Percentiles rank a stretch among this genome's conserved stretches.
These are phyloP conservation scores for Pogonomyrmex barbatus DNA, from an alignment of 1,140 invertebrate species.

Conservation along the genomic window DNA sequence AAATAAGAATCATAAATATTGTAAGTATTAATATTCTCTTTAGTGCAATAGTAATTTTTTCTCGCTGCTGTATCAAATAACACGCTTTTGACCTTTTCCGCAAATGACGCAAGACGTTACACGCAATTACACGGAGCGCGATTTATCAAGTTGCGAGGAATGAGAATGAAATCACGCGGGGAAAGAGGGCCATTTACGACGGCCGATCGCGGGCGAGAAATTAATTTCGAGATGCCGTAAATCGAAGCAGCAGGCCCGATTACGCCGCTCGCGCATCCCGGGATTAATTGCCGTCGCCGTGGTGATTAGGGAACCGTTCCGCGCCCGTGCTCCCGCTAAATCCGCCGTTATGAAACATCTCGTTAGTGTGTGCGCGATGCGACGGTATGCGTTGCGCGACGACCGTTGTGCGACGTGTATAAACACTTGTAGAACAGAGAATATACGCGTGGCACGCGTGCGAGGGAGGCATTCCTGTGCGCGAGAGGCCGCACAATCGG, in stretches of 20 bases:
- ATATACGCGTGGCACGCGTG: conserved; percentile 13
- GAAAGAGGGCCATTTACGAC: not conserved
- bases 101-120: not conserved
- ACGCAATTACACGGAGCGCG: not conserved
- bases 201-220: conserved; percentile 49
- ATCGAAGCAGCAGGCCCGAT: conserved; percentile 59
- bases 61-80: conserved; percentile 19
- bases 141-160: conserved; percentile 13
- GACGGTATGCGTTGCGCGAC: conserved; percentile 23
- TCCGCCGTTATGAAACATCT: conserved; percentile 72
- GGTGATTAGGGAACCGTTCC: conserved; percentile 58
- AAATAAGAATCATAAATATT: not conserved
- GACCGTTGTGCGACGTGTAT: not conserved
- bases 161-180: conserved; percentile 37
- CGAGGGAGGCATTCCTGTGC: conserved; percentile 38
- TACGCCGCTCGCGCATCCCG: conserved; percentile 39
- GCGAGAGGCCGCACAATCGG: conserved; percentile 37
- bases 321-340: conserved; percentile 38
- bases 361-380: conserved; percentile 53
- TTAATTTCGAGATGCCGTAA: conserved; percentile 66
- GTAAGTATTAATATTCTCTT: conserved; percentile 9
- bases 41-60: conserved; percentile 1
- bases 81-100: conserved; percentile 13
- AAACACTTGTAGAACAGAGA: conserved; percentile 25
- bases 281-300: conserved; percentile 68